phyloP scores from a whole-genome alignment of 2,888 invertebrate species.

The Aporophyla lueneburgensis region DNA sequence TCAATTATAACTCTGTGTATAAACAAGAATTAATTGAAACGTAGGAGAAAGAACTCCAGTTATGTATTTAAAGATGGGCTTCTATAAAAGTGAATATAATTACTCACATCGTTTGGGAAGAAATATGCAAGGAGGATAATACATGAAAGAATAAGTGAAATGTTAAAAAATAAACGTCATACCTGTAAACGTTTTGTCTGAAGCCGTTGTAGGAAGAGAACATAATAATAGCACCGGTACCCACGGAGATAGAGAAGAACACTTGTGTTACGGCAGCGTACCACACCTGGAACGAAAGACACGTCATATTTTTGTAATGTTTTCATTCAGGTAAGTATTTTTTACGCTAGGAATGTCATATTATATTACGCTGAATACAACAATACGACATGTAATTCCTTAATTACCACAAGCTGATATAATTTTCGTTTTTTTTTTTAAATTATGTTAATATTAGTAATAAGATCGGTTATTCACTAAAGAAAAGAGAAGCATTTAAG shows the following conservation, averaged over 20 bases:
- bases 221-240: slow-evolving; percentile 94
- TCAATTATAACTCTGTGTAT: not conserved
- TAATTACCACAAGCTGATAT: no score
- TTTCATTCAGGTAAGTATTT: not conserved
- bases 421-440: no score
- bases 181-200: slow-evolving; percentile 93
- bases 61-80: not conserved
- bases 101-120: not conserved
- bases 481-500: not conserved
- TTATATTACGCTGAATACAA: not conserved
- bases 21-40: not conserved
- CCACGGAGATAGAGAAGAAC: slow-evolving; percentile 94
- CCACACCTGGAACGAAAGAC: slow-evolving; percentile 89
- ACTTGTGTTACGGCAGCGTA: slow-evolving; percentile 95
- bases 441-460: no score
- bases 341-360: not conserved
- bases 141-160: no score
- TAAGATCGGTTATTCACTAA: no score
- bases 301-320: not conserved
- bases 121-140: not conserved
- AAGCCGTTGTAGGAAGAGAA: slow-evolving; percentile 94
- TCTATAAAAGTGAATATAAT: not conserved
- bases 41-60: not conserved
- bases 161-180: slow-evolving; percentile 16
- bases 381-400: not conserved